Percentiles rank a stretch among this genome's conserved stretches.
These are phyloP conservation scores for Acanthornis magna DNA, from an alignment of 2,797 vertebrate genomes.

Conservation along the genomic window DNA sequence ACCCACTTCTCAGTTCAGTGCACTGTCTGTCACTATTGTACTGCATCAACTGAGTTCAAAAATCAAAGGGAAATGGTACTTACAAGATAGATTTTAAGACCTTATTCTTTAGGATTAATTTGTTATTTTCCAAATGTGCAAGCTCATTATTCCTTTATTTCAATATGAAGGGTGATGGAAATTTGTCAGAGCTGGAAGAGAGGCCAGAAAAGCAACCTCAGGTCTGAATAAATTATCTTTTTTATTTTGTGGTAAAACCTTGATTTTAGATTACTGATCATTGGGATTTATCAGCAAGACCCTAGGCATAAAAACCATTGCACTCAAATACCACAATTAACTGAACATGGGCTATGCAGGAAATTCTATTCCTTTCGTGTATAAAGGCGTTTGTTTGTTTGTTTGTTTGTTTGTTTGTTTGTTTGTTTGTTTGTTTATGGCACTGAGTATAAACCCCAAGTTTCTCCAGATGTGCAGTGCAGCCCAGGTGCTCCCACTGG, in stretches of 20 bases:
- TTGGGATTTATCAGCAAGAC: not conserved
- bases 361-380: not conserved
- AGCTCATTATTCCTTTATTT: not conserved
- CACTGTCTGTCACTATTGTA: not conserved
- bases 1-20: not conserved
- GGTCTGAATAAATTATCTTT: not conserved
- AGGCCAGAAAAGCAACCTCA: not conserved
- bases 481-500: not conserved
- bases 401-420: too few species aligned
- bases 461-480: not conserved
- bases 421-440: too few species aligned
- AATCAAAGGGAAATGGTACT: not conserved
- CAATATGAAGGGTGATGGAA: not conserved
- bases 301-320: not conserved
- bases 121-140: not conserved
- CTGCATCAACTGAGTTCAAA: not conserved
- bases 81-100: not conserved
- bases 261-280: not conserved
- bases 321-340: rapidly evolving
- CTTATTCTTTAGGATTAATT: not conserved
- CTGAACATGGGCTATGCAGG: not conserved
- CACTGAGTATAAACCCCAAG: not conserved
- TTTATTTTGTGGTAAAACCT: not conserved
- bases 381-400: not conserved
- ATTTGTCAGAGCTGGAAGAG: not conserved